Base-by-base conservation (phyloP, 2,113 vertebrate genomes). In the Camelus bactrianus region DNA sequence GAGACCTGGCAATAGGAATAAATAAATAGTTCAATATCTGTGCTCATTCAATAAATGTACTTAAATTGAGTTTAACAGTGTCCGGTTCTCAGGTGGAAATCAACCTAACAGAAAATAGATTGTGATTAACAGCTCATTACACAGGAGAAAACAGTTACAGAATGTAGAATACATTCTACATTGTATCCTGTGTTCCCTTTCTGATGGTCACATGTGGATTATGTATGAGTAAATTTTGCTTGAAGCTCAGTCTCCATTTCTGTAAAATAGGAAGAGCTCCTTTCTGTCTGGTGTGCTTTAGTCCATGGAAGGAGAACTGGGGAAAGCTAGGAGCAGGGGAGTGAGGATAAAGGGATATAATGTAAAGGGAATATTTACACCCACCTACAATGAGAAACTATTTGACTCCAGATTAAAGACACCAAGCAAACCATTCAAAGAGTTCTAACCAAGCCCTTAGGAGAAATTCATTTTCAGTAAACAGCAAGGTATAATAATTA, bases 61-160 rank as follows among this genome's bases (percentile, higher is more conserved):
- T 93, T 86, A 91, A 82, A 69, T 87, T 62, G 67, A 72, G 28
- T 58, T 94, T 58, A 86, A 89, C 69, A n/a, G 50, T 87, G 84
- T 83, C 95, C 75, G 64, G 93, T 54, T 72, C 94, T 93, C 87
- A 42, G 8, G 58, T 60, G 83, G 83, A 95, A 96, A 84, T 82
- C 62, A 90, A 76, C 56, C 50, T 84, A 50, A 93, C 32, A 81
- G 65, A 42, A 92, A 97, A 70, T 26, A 95, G 80, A 77, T 52
- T 92, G 84, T 65, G 75, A 96, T 93, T 75, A 72, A 64, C 88
- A 65, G n/a, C 35, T 95, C 58, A 65, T 76, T 86, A 50, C 89
- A 50, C 0, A 2, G 52, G 38, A 95, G 38, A 79, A 54, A 46
- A 54, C 42, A 38, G 10, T 20, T 67, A 54, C 24, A 42, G 79